Evolutionary conservation across 2,888 invertebrate genomes (phyloP), one percentile per base, ranked within the genome.

Genomic region (Trichopoda pennipes): DNA sequence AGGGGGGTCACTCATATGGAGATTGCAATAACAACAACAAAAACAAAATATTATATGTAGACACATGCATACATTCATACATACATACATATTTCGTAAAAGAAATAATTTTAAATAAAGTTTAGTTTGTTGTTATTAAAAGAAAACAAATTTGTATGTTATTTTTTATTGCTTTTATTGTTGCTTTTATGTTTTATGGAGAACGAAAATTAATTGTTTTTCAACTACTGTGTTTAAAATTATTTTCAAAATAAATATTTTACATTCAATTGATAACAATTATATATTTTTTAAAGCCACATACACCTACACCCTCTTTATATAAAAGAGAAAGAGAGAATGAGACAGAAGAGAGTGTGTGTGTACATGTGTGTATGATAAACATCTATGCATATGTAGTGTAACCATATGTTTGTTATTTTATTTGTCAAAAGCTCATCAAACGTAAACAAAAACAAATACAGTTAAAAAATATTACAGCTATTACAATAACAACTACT

Each of bases 1-100:
- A 86, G 87, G 88, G 88, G 87, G 87, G 87, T 60, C 77, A 44
- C 4, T 49, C 47, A 55, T 35, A 68, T 49, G 58, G 14, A 38
- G 61, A 47, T 63, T 23, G 63, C 19, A 60, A 72, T 35, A 55
- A 32, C 23, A 12, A 28, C n/a, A 49, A 44, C 63, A 14, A 64
- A 68, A 1, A 28, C 28, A 28, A 38, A 14, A 38, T 8, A 49
- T n/a, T n/a, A n/a, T n/a, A n/a, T n/a, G n/a, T n/a, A n/a, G n/a
- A n/a, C n/a, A n/a, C n/a, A n/a, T n/a, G n/a, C n/a, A n/a, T n/a
- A n/a, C n/a, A n/a, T n/a, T n/a, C n/a, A n/a, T n/a, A n/a, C n/a
- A n/a, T n/a, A n/a, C n/a, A n/a, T n/a, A n/a, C n/a, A n/a, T 23
- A 66, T 58, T 60, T 53, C 14, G 0, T 32, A 32, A 42, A 56